Evolutionary conservation across 1,140 invertebrate genomes (phyloP).

Genomic region (Papilio polytes): DNA sequence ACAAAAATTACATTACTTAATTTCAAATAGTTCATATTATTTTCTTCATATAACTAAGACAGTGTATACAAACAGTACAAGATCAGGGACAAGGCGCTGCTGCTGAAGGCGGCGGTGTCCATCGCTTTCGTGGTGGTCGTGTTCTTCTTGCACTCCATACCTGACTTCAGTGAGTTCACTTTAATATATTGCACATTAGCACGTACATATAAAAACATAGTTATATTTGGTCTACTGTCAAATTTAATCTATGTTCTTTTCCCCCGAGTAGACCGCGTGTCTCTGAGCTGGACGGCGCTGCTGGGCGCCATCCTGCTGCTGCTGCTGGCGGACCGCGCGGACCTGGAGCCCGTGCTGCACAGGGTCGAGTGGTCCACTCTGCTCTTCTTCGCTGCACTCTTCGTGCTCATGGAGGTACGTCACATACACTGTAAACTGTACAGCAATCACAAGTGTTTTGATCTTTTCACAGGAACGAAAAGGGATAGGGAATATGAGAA

Average conservation of each 20-base stretch:
- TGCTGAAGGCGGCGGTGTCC: slow-evolving; percentile 89
- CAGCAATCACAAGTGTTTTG: too few species aligned
- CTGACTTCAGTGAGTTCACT: slow-evolving; percentile 85
- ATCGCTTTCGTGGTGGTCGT: slow-evolving; percentile 89
- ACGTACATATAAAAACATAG: background rate
- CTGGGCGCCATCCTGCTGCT: slow-evolving; percentile 91
- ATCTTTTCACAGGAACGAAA: too few species aligned
- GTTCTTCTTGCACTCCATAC: slow-evolving; percentile 94
- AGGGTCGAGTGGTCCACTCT: slow-evolving; percentile 96
- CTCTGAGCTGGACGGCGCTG: slow-evolving; percentile 93
- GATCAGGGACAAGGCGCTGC: slow-evolving; percentile 89
- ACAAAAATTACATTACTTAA: background rate
- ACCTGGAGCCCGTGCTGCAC: slow-evolving; percentile 92
- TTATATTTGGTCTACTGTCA: too few species aligned
- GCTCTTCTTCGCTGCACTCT: slow-evolving; percentile 95
- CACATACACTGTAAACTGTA: background rate
- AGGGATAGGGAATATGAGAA: too few species aligned
- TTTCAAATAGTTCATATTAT: too few species aligned
- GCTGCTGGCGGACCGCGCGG: slow-evolving; percentile 90
- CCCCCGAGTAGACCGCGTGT: slow-evolving; percentile 73
- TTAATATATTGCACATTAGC: background rate
- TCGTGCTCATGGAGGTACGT: slow-evolving; percentile 93
- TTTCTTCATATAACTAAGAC: too few species aligned
- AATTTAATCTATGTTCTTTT: too few species aligned
- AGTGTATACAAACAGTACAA: slow-evolving; percentile 86